Evolutionary conservation across 1,140 invertebrate species (phyloP).

Genomic region (Dreissena polymorpha): DNA sequence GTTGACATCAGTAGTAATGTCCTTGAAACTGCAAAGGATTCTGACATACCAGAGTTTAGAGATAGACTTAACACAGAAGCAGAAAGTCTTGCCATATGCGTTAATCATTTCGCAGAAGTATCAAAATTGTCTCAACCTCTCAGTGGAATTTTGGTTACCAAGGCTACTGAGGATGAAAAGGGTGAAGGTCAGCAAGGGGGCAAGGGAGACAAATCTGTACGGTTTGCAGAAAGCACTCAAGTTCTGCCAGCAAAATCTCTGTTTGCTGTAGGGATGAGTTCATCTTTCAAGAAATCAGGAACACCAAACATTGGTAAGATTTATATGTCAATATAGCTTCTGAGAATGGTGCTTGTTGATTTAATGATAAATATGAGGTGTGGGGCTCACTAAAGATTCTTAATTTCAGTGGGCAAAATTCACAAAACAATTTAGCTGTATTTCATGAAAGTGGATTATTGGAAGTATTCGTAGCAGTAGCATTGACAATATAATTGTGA

Average conservation of each 20-base stretch:
- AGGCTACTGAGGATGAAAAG: constrained; percentile 6
- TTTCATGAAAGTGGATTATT: no score
- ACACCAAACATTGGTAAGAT: constrained; percentile 39
- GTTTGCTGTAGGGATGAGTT: constrained; percentile 10
- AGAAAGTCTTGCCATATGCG: not conserved
- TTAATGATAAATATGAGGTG: no score
- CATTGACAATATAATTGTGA: no score
- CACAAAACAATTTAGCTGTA: no score
- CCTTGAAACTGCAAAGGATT: not conserved
- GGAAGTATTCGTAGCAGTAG: no score
- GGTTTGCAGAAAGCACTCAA: constrained; percentile 32
- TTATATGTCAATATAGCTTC: not conserved
- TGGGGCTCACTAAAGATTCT: no score
- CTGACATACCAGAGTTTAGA: constrained; percentile 4
- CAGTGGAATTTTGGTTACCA: constrained; percentile 28
- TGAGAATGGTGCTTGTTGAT: no score
- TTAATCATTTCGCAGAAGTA: not conserved
- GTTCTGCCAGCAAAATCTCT: not conserved
- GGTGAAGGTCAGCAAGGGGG: not conserved
- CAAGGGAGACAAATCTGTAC: constrained; percentile 47
- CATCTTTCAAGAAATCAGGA: constrained; percentile 4
- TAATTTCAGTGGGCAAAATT: no score
- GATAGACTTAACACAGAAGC: not conserved
- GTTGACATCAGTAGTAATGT: constrained; percentile 57
- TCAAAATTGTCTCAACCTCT: not conserved